phyloP scores from a whole-genome alignment of 2,113 vertebrate genomes.

The Acinonyx jubatus region DNA sequence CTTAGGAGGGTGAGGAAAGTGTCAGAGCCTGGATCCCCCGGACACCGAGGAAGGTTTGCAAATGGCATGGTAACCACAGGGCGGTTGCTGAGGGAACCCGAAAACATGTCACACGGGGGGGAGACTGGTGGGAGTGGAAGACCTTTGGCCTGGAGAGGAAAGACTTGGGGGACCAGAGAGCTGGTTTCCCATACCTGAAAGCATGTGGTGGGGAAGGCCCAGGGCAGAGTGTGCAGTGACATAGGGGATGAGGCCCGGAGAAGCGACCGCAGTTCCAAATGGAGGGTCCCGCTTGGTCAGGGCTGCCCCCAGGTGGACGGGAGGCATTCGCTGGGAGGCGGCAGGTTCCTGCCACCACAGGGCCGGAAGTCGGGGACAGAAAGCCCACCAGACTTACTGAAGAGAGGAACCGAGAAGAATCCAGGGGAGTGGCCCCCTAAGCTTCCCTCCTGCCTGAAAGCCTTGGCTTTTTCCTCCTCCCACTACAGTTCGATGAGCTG shows the following conservation, averaged over 20 bases:
- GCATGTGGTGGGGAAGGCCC: not conserved
- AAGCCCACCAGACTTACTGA: not conserved
- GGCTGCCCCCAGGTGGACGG: not conserved
- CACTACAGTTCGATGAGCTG: not conserved
- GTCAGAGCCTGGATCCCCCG: not conserved
- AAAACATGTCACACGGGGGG: not conserved
- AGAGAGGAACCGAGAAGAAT: not conserved
- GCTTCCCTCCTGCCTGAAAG: not conserved
- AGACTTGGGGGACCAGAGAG: not conserved
- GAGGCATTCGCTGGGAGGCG: not conserved
- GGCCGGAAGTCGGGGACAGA: not conserved
- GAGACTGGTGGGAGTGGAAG: not conserved
- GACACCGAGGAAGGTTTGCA: not conserved
- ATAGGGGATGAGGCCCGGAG: not conserved
- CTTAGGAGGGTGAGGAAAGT: not conserved
- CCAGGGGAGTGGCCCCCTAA: not conserved
- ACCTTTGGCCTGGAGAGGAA: conserved; percentile 54
- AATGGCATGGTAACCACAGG: conserved; percentile 38
- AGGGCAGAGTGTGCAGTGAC: too few species aligned
- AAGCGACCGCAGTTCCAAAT: rapidly evolving
- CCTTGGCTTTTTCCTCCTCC: not conserved
- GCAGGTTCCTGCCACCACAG: not conserved
- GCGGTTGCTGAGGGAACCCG: conserved; percentile 45
- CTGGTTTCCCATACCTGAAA: not conserved
- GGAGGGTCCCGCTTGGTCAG: not conserved